Evolutionary conservation across 2,888 invertebrate genomes (phyloP), one percentile per base, ranked within the genome.

Genomic region (Polia nebulosa): DNA sequence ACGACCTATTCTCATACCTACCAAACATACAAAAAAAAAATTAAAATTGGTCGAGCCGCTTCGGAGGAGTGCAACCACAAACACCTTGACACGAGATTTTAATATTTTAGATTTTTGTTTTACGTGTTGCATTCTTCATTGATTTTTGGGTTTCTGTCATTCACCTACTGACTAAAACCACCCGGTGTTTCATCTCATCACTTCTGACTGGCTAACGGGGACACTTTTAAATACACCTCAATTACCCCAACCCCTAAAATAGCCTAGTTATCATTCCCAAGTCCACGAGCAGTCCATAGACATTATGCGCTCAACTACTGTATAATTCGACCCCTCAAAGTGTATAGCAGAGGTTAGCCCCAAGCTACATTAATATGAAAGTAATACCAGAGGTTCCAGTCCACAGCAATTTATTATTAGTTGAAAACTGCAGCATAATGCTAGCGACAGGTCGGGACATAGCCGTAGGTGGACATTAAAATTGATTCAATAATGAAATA

Each of bases 351-450:
- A 63, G 51, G 20, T 51, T 17, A 2, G 51, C 80, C 59, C 51
- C 47, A 15, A 25, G 69, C 69, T 51, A 58, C 39, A 69, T 80
- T 68, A 69, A 80, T 78, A 74, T n/a, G 25, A 66, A 56, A 75
- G 53, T 60, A 47, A 51, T 44, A 22, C 41, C 52, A 17, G 45
- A 73, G 17, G 45, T 51, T 45, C 36, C 20, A 74, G 56, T 36
- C 63, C 58, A 58, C 58, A 39, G 29, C 47, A n/a, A 66, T 71
- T 49, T 79, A 71, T 67, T 79, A 79, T 79, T 71, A 63, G 58
- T 57, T 51, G 44, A 41, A 41, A 41, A 41, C 47, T 58, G 59
- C 55, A 60, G 25, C 20, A 20, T 15, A 34, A 34, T 56, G 51
- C 22, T 29, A 56, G 61, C 57, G 59, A 44, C 59, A 61, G 59